phyloP scores from a whole-genome alignment of 2,797 vertebrate genomes.

The Limosa lapponica region DNA sequence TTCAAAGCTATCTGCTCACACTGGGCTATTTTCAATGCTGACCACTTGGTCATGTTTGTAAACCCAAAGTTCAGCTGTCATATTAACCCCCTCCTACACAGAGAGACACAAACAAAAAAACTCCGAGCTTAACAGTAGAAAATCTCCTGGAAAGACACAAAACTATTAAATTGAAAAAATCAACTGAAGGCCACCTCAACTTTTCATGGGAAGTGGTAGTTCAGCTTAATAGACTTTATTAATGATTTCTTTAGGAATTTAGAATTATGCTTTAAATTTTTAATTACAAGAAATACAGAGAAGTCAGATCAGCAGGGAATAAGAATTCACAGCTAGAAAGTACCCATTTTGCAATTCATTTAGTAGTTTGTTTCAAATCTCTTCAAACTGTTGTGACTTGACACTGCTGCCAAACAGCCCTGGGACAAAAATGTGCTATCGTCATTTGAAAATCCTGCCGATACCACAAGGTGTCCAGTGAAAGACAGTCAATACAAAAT shows the following conservation, averaged over 20 bases:
- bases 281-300: conserved; percentile 24
- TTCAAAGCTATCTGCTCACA: neutral
- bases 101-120: neutral
- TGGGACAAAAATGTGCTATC: neutral
- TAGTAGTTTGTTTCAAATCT: neutral
- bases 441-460: neutral
- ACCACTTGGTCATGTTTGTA: neutral
- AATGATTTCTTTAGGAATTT: conserved; percentile 1
- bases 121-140: neutral
- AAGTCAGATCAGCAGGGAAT: neutral
- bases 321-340: neutral
- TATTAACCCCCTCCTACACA: neutral
- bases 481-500: neutral
- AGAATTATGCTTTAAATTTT: conserved; percentile 33
- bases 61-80: neutral
- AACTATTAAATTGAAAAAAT: neutral
- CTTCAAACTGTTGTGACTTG: neutral
- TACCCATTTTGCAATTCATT: neutral
- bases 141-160: neutral
- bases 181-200: neutral
- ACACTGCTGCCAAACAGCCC: neutral
- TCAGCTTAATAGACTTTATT: conserved; percentile 11
- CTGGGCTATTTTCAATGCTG: neutral
- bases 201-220: neutral
- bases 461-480: neutral